Base-by-base conservation (phyloP, 2,113 vertebrate genomes). In the Apteryx owenii region DNA sequence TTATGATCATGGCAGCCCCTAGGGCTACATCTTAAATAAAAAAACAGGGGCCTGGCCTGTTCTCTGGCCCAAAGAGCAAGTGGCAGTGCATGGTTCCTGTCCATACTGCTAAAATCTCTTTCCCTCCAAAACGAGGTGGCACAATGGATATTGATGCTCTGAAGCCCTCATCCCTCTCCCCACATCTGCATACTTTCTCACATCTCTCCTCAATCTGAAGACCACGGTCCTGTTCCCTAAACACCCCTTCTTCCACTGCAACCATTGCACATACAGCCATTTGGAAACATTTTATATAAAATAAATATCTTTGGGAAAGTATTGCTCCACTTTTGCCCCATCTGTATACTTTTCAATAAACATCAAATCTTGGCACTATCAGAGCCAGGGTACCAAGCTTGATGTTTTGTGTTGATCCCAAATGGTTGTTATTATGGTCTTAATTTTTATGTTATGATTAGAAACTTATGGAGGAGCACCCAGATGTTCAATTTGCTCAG, bases 71-170 rank as follows among this genome's bases (percentile, higher is more conserved):
- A 53, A 50, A 61, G 31, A 7, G 10, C 42, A 60, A 68, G 56
- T 19, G 46, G 10, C 65, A 79, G 9, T 0, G 2, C 0, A 0
- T 28, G 33, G 65, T 38, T 62, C 28, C 18, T 42, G 19, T 18
- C 33, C 2, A 0, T 51, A 13, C 13, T 33, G 23, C 23, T 79
- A 54, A 85, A 91, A 79, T 77, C 8, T 54, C 50, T 88, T 72
- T 72, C 50, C 21, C 42, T 82, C 20, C 69, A n/a, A 42, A 62
- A 28, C 6, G 7, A 38, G 22, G 22, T 84, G 29, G 22, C 48
- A 72, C 23, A 38, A 36, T 36, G 66, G 44, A 31, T 69, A 69
- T 8, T 22, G 66, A 33, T 19, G 29, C 20, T 44, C 29, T 69
- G 29, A 33, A 33, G 66, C 66, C 66, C 44, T 69, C 8, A 51